These are phyloP conservation scores for Harpalus rubripes DNA, from an alignment of 2,888 invertebrate genomes.

Conservation along the genomic window DNA sequence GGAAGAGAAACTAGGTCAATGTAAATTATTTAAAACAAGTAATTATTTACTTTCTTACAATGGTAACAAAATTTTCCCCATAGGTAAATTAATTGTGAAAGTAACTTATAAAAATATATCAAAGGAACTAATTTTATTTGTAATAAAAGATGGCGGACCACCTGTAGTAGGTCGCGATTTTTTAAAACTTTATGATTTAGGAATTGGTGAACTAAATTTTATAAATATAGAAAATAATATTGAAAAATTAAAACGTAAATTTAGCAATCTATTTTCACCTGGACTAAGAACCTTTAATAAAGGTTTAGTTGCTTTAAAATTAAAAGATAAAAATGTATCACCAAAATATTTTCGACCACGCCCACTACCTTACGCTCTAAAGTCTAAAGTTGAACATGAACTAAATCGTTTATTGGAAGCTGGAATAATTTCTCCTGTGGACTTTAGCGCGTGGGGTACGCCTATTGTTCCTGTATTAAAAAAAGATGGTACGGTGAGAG, in stretches of 20 bases:
- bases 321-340: slow-evolving; percentile 1
- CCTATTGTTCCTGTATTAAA: slow-evolving; percentile 29
- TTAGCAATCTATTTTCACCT: slow-evolving; percentile 1
- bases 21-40: not conserved
- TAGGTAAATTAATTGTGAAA: not conserved
- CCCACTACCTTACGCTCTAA: slow-evolving; percentile 69
- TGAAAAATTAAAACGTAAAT: not conserved
- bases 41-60: not conserved
- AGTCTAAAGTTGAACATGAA: slow-evolving; percentile 70
- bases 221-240: not conserved
- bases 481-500: slow-evolving; percentile 57
- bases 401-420: slow-evolving; percentile 65
- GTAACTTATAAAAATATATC: not conserved
- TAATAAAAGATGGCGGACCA: not conserved
- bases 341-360: slow-evolving; percentile 63
- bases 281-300: slow-evolving; percentile 10
- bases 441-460: not conserved
- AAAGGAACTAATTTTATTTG: not conserved
- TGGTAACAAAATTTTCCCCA: not conserved
- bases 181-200: not conserved
- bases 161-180: not conserved
- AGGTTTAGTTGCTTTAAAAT: slow-evolving; percentile 15
- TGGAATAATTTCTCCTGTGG: slow-evolving; percentile 69
- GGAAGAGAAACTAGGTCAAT: not conserved
- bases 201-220: slow-evolving; percentile 5